Conservation (phyloP, 2,888 invertebrate species). For the Eledona agricola region DNA sequence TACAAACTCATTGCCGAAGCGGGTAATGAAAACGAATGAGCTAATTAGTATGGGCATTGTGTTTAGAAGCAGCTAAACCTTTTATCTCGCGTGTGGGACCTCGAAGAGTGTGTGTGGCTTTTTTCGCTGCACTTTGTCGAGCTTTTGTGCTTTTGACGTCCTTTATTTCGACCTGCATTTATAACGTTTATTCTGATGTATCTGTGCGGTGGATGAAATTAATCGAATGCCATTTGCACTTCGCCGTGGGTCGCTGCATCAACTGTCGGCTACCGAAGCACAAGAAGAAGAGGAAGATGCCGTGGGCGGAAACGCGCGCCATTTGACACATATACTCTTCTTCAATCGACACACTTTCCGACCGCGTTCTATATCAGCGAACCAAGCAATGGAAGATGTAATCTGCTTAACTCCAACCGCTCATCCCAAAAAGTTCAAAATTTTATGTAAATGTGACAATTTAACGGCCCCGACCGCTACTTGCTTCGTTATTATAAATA, state of each 20-base stretch:
- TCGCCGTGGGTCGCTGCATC: constrained; percentile 59
- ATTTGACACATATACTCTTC: constrained; percentile 38
- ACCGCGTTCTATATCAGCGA: too few relatives aligned
- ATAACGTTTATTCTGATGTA: constrained; percentile 33
- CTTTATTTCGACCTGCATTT: constrained; percentile 24
- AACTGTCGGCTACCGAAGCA: constrained; percentile 44
- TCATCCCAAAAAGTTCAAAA: constrained; percentile 23
- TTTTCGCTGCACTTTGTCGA: constrained; percentile 1
- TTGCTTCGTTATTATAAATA: constrained; percentile 23
- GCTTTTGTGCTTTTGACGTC: constrained; percentile 15
- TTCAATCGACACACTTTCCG: constrained; percentile 19
- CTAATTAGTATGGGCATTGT: constrained; percentile 14
- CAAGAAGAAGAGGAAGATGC: constrained; percentile 14
- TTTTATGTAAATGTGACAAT: constrained; percentile 34
- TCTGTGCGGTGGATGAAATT: constrained; percentile 48
- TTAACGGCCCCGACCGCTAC: constrained; percentile 26
- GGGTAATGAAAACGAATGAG: constrained; percentile 32
- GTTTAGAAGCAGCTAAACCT: background rate
- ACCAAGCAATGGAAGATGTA: constrained; percentile 22
- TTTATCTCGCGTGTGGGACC: constrained; percentile 8
- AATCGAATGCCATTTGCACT: constrained; percentile 59
- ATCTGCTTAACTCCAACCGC: constrained; percentile 24
- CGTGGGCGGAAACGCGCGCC: constrained; percentile 39
- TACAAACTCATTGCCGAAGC: constrained; percentile 32
- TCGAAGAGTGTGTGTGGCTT: constrained; percentile 4